These are phyloP conservation scores for Poeciliopsis presidionis DNA, from an alignment of 2,797 vertebrate genomes.

Conservation along the genomic window DNA sequence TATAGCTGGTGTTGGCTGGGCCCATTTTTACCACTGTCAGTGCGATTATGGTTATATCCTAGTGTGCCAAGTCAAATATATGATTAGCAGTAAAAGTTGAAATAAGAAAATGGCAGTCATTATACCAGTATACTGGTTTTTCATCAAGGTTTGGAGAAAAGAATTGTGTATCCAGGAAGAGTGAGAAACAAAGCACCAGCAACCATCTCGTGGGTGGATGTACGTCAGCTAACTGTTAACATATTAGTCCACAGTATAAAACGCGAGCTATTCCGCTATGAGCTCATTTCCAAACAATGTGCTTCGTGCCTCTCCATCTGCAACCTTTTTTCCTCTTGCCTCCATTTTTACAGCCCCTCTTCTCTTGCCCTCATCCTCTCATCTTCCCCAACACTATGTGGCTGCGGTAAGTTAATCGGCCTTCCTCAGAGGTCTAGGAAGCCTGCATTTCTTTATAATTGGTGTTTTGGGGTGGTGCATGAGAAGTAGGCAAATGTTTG, in stretches of 20 bases:
- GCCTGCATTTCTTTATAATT: constrained; percentile 70
- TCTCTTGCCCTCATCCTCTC: constrained; percentile 62
- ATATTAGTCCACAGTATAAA: constrained; percentile 81
- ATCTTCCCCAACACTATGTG: constrained; percentile 60
- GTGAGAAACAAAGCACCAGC: constrained; percentile 48
- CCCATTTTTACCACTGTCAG: constrained; percentile 55
- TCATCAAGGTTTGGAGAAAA: constrained; percentile 47
- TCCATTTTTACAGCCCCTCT: constrained; percentile 64
- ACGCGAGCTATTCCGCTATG: constrained; percentile 78
- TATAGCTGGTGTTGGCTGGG: constrained; percentile 36
- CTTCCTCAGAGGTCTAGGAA: constrained; percentile 62
- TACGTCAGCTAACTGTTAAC: constrained; percentile 82
- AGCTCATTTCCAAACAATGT: constrained; percentile 84
- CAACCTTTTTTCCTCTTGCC: constrained; percentile 72
- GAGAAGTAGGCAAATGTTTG: constrained; percentile 64
- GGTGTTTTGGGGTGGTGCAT: constrained; percentile 60
- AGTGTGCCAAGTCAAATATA: neutral
- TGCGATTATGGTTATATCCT: constrained; percentile 35
- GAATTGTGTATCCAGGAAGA: constrained; percentile 37
- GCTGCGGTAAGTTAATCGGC: constrained; percentile 68
- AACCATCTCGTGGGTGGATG: constrained; percentile 59
- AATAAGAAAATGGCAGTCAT: neutral
- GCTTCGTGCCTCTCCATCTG: constrained; percentile 85
- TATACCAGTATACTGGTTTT: constrained; percentile 21
- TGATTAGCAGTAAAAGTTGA: constrained; percentile 1